Conservation (phyloP, 2,113 vertebrate species). For the Pelodiscus sinensis region DNA sequence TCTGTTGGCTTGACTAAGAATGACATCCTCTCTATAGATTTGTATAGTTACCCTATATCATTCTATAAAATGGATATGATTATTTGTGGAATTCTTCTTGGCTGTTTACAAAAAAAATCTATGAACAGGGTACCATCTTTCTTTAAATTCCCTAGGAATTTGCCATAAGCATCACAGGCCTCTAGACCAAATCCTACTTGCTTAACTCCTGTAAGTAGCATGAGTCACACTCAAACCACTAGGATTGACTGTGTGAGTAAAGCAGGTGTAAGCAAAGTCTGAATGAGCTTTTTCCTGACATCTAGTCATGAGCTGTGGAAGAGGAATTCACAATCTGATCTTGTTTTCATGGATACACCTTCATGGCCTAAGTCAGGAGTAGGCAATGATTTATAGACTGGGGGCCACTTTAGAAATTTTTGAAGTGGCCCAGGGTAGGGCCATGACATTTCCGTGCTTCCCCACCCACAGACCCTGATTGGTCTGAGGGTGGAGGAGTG, state of each 20-base stretch:
- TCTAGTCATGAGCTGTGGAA: too few relatives aligned
- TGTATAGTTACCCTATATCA: slow-evolving; percentile 16
- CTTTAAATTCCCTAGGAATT: slow-evolving; percentile 29
- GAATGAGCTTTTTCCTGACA: too few relatives aligned
- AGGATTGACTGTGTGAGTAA: slow-evolving; percentile 32
- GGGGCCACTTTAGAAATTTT: too few relatives aligned
- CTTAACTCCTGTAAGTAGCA: slow-evolving; percentile 5
- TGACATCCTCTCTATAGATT: neutral
- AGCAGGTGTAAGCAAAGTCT: neutral
- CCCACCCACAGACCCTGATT: too few relatives aligned
- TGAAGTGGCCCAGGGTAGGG: too few relatives aligned
- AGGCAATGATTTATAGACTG: too few relatives aligned
- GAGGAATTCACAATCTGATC: too few relatives aligned
- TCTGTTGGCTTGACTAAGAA: neutral
- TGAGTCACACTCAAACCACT: slow-evolving; percentile 34
- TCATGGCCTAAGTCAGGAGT: too few relatives aligned
- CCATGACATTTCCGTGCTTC: too few relatives aligned
- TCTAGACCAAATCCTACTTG: slow-evolving; percentile 33
- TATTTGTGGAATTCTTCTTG: neutral
- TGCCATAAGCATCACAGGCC: slow-evolving; percentile 7
- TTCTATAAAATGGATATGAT: neutral
- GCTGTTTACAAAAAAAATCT: neutral
- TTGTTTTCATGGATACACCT: too few relatives aligned
- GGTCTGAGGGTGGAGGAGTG: too few relatives aligned
- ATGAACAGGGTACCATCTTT: slow-evolving; percentile 20